Conservation (phyloP, 1,140 invertebrate species). For the Hyles vespertilio region DNA sequence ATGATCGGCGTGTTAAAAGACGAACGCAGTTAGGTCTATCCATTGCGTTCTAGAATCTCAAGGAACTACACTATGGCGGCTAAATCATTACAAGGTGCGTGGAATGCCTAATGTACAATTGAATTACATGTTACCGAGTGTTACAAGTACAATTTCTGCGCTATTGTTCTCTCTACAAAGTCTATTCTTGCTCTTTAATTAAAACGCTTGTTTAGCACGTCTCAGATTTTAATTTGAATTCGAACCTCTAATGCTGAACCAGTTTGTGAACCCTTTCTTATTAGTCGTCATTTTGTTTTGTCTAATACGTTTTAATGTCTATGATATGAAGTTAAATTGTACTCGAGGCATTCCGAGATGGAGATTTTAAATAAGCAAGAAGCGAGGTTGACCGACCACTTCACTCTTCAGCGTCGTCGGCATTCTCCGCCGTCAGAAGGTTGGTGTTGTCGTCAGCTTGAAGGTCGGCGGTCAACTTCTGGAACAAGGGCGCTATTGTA, state of each 20-base stretch:
- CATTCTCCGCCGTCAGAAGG: conserved; percentile 68
- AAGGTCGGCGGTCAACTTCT: conserved; percentile 67
- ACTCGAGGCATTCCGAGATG: conserved; percentile 37
- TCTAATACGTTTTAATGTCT: background rate
- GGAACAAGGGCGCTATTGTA: conserved; percentile 37
- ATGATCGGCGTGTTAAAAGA: conserved; percentile 28
- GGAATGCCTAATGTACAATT: conserved; percentile 38
- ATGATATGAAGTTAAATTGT: conserved; percentile 21
- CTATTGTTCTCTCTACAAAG: background rate
- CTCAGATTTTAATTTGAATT: too few species aligned
- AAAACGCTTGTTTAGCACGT: too few species aligned
- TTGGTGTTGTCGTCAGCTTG: conserved; percentile 71
- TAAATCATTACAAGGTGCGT: conserved; percentile 48
- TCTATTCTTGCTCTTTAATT: conserved; percentile 1
- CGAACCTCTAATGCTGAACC: too few species aligned
- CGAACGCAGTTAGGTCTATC: conserved; percentile 14
- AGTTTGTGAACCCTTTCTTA: too few species aligned
- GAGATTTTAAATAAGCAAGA: conserved; percentile 32
- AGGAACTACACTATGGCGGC: conserved; percentile 31
- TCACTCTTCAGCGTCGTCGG: conserved; percentile 64
- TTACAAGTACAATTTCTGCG: conserved; percentile 4
- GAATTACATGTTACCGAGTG: conserved; percentile 12
- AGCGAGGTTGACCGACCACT: conserved; percentile 18
- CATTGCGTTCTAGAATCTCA: conserved; percentile 7
- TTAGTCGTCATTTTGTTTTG: background rate